A percentile compares a stretch with the other conserved stretches of the same genome.
phyloP scores from a whole-genome alignment of 2,113 vertebrate species.

The Aplodontia rufa region DNA sequence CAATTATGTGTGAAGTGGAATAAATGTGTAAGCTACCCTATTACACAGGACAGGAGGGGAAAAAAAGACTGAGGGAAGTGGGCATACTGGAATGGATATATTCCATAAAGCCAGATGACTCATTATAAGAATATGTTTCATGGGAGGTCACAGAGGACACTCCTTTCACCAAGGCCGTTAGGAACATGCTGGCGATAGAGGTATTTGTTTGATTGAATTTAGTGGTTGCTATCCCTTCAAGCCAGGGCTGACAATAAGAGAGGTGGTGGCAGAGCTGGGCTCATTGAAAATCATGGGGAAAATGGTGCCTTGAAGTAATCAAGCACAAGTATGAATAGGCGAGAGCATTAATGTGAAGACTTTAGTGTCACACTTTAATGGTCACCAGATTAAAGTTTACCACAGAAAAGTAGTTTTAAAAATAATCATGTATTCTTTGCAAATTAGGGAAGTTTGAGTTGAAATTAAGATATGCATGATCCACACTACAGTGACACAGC shows the following conservation, averaged over 20 bases:
- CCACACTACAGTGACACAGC: no score
- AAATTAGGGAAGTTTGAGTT: no score
- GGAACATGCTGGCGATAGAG: background rate
- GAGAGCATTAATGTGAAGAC: background rate
- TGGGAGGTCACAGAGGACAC: background rate
- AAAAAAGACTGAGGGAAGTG: background rate
- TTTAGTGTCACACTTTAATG: background rate
- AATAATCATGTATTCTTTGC: no score
- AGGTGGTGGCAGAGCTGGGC: background rate
- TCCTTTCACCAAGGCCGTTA: background rate
- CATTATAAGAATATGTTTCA: background rate
- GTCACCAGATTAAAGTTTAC: background rate
- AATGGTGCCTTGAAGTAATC: background rate
- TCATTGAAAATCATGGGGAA: background rate
- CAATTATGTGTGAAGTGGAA: background rate
- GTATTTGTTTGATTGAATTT: background rate
- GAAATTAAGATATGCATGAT: no score
- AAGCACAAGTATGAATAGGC: background rate
- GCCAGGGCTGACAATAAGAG: background rate
- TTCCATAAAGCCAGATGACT: background rate
- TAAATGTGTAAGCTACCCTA: background rate
- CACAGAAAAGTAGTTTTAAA: background rate
- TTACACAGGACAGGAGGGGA: background rate
- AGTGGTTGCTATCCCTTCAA: background rate
- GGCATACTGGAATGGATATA: background rate